Evolutionary conservation across 2,797 vertebrate species (phyloP).

Genomic region (Lophura swinhoii): DNA sequence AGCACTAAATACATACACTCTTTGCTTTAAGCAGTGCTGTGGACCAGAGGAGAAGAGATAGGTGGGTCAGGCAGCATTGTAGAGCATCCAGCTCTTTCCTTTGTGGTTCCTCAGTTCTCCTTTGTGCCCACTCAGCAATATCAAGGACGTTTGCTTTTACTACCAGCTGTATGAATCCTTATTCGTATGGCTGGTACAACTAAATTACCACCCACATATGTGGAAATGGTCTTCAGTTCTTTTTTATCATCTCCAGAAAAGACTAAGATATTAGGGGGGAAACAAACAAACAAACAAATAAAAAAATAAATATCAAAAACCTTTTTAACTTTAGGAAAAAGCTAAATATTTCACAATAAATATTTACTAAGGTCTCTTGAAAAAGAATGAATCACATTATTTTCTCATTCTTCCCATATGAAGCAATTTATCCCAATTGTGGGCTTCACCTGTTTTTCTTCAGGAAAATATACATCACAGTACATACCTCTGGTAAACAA

Average conservation of each 20-base stretch:
- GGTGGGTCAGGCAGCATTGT: background rate
- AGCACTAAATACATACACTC: background rate
- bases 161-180: background rate
- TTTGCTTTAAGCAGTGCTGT: background rate
- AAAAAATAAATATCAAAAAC: background rate
- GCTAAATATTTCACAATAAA: background rate
- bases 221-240: background rate
- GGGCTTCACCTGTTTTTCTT: background rate
- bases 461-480: background rate
- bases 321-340: background rate
- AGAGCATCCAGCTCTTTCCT: background rate
- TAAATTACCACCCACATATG: background rate
- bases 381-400: background rate
- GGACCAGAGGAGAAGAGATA: background rate
- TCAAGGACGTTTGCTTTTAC: background rate
- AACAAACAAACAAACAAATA: background rate
- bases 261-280: accelerated
- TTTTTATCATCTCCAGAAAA: background rate
- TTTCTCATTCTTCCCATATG: background rate
- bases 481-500: slow-evolving; percentile 26
- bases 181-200: background rate
- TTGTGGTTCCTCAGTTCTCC: background rate
- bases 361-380: background rate
- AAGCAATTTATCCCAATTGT: slow-evolving; percentile 1
- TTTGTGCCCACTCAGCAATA: background rate